These are phyloP conservation scores for Champsocephalus esox DNA, from an alignment of 2,797 vertebrate species.

Conservation along the genomic window DNA sequence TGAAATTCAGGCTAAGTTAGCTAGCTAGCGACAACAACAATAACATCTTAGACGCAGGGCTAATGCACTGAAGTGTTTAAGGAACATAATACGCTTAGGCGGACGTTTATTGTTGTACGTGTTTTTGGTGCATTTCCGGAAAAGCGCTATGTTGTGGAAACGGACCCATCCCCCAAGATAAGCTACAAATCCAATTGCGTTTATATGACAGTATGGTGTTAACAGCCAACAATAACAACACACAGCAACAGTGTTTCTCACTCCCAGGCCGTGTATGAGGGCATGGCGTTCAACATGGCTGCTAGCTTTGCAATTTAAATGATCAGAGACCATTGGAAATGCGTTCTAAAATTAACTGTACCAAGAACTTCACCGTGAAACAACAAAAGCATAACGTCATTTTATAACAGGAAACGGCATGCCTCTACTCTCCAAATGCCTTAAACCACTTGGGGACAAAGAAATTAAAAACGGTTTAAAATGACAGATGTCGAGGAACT, in stretches of 20 bases:
- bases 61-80: not conserved
- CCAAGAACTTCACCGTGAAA: not conserved
- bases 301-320: not conserved
- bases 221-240: conserved; percentile 71
- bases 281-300: not conserved
- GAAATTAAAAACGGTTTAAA: not conserved
- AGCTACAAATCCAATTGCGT: conserved; percentile 63
- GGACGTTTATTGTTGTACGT: not conserved
- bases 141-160: conserved; percentile 49
- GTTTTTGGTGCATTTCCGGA: conserved; percentile 54
- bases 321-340: not conserved
- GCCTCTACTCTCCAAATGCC: not conserved
- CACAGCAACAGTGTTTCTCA: conserved; percentile 15
- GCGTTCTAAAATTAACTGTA: conserved; percentile 26
- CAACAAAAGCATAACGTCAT: not conserved
- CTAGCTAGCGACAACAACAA: conserved; percentile 69
- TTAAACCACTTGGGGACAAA: not conserved
- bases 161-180: conserved; percentile 74
- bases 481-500: not conserved
- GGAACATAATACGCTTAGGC: not conserved
- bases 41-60: conserved; percentile 36
- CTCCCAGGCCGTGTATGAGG: not conserved
- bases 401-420: not conserved
- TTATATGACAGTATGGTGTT: conserved; percentile 44
- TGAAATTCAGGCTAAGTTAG: conserved; percentile 81